phyloP scores from a whole-genome alignment of 2,797 vertebrate genomes.

The Pangasius krempfi region DNA sequence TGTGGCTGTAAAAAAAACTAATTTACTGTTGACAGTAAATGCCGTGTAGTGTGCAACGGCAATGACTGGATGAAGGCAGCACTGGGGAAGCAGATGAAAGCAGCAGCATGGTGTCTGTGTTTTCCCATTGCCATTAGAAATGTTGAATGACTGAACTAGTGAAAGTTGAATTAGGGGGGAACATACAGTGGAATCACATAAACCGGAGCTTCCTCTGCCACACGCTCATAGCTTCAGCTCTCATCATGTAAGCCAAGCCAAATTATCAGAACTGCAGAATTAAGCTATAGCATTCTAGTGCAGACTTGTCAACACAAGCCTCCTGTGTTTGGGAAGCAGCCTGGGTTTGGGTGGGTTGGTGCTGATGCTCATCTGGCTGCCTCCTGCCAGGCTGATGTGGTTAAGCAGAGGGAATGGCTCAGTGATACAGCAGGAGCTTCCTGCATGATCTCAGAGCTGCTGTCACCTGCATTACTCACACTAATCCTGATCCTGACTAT shows the following conservation, averaged over 20 bases:
- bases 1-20: no score
- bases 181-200: slow-evolving; percentile 24
- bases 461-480: slow-evolving; percentile 62
- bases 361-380: slow-evolving; percentile 63
- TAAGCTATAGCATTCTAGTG: not conserved
- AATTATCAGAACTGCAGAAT: not conserved
- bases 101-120: slow-evolving; percentile 56
- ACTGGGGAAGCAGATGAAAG: slow-evolving; percentile 62
- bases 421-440: slow-evolving; percentile 62
- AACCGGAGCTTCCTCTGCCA: not conserved
- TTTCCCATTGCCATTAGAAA: slow-evolving; percentile 51
- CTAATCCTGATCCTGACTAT: not conserved
- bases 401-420: slow-evolving; percentile 61
- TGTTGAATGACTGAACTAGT: slow-evolving; percentile 39
- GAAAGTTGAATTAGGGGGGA: slow-evolving; percentile 44
- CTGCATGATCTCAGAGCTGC: slow-evolving; percentile 53
- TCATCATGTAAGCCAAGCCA: not conserved
- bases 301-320: slow-evolving; percentile 26
- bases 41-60: slow-evolving; percentile 30
- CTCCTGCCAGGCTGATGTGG: slow-evolving; percentile 61
- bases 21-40: slow-evolving; percentile 1
- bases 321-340: slow-evolving; percentile 38
- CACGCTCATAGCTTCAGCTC: slow-evolving; percentile 7
- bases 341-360: slow-evolving; percentile 26
- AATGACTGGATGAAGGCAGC: slow-evolving; percentile 46